Evolutionary conservation across 2,797 vertebrate species (phyloP).

Genomic region (Orientallactaga sibirica): DNA sequence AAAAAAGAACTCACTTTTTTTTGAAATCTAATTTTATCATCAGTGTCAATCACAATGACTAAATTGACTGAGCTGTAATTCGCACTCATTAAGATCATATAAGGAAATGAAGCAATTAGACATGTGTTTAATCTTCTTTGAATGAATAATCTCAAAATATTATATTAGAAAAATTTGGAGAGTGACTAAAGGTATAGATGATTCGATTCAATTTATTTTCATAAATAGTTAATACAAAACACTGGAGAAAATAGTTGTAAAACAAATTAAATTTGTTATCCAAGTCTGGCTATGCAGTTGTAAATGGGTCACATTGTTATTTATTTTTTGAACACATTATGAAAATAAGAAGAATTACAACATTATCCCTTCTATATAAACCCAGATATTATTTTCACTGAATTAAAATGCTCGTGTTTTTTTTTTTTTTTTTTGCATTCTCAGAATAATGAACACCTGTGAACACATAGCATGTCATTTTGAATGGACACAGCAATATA

Average conservation of each 20-base stretch:
- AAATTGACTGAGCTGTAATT: constrained; percentile 53
- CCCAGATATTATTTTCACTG: too few species aligned
- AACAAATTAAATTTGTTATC: constrained; percentile 4
- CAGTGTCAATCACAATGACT: constrained; percentile 29
- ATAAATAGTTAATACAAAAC: constrained; percentile 4
- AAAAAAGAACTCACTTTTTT: constrained; percentile 3
- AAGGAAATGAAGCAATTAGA: constrained; percentile 71
- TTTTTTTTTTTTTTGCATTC: too few species aligned
- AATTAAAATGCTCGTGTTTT: too few species aligned
- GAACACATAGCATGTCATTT: too few species aligned
- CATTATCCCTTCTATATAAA: background rate
- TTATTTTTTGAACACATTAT: background rate
- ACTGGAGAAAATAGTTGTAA: background rate
- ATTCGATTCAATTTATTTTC: constrained; percentile 29
- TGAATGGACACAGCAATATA: too few species aligned
- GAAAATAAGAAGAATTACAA: background rate
- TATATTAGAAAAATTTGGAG: constrained; percentile 57
- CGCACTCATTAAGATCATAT: constrained; percentile 57
- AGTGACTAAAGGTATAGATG: background rate
- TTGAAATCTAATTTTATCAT: constrained; percentile 47
- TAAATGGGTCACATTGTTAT: background rate
- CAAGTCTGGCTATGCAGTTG: background rate
- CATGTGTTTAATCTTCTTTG: constrained; percentile 62
- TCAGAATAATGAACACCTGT: too few species aligned
- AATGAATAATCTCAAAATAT: constrained; percentile 68